Base-by-base conservation (phyloP, 2,888 invertebrate species). In the Meloe dianella region DNA sequence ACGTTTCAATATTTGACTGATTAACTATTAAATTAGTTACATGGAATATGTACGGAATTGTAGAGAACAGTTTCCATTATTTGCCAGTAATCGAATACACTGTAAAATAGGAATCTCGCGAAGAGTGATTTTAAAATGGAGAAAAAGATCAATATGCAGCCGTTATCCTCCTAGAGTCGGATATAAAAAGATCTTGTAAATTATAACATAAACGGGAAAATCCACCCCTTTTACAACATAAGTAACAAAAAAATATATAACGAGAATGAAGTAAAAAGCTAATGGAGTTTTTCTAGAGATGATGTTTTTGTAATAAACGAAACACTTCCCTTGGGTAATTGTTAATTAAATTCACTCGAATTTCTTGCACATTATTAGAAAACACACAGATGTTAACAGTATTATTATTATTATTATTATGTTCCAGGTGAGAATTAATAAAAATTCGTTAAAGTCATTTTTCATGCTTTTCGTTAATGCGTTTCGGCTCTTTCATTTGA, bases 211-310 rank as follows among this genome's bases (percentile, higher is more conserved):
- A 51, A 22, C 12, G 22, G 1, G 12, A 12, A 51, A 51, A 51
- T 12, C 51, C 20, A 51, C 51, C 24, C 24, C 24, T 51, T 51
- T 51, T 51, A 51, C 24, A 51, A 51, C 51, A 22, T 12, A 51
- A 51, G 20, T 9, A 2, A 51, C 0, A 22, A 10, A 24, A 22
- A n/a, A n/a, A n/a, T n/a, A n/a, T n/a, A n/a, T n/a, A n/a, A n/a
- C n/a, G n/a, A 51, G 10, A 51, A 12, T 12, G 24, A 10, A 51
- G 20, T 12, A 12, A 24, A 51, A 51, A 24, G 51, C 24, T 51
- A 51, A 51, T 51, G 51, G 51, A 24, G 22, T 51, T 51, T 24
- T 51, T 24, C 51, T 14, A 51, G 47, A 20, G 20, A 41, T n/a
- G 41, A 41, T 41, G 41, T n/a, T 41, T 12, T 7, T 41, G 14